A percentile compares a stretch with the other conserved stretches of the same genome.
These are phyloP conservation scores for Chrysolina americana DNA, from an alignment of 2,888 invertebrate genomes.

Conservation along the genomic window DNA sequence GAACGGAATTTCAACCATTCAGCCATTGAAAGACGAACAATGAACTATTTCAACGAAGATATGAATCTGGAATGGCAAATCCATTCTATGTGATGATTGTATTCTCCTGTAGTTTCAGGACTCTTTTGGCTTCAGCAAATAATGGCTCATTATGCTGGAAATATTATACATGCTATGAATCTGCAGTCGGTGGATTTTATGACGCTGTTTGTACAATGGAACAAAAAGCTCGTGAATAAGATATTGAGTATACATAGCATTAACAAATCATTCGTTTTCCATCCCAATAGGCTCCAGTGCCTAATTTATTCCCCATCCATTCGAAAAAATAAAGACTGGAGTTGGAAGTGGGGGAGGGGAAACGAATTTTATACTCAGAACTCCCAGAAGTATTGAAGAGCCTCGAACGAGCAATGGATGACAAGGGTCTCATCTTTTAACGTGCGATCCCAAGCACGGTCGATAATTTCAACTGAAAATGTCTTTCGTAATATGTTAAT, in stretches of 20 bases:
- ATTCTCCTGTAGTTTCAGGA: not conserved
- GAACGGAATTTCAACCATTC: not conserved
- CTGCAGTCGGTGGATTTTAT: not conserved
- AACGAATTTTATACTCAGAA: too few relatives aligned
- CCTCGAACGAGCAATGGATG: too few relatives aligned
- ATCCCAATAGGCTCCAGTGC: not conserved
- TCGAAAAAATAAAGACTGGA: too few relatives aligned
- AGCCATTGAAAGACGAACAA: not conserved
- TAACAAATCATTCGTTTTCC: not conserved
- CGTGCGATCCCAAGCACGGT: too few relatives aligned
- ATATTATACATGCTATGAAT: conserved; percentile 13
- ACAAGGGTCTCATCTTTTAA: too few relatives aligned
- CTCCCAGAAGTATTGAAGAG: too few relatives aligned
- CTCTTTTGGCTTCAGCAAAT: not conserved
- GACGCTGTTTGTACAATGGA: not conserved
- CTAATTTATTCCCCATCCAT: too few relatives aligned
- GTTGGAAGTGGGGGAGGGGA: too few relatives aligned
- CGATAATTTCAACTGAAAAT: too few relatives aligned
- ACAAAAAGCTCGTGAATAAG: not conserved
- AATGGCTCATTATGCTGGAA: not conserved
- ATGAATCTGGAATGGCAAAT: not conserved
- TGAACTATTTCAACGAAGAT: not conserved
- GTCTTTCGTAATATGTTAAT: too few relatives aligned
- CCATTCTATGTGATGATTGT: not conserved
- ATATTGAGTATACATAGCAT: not conserved